Evolutionary conservation across 2,888 invertebrate genomes (phyloP).

Genomic region (Synanthedon formicaeformis): DNA sequence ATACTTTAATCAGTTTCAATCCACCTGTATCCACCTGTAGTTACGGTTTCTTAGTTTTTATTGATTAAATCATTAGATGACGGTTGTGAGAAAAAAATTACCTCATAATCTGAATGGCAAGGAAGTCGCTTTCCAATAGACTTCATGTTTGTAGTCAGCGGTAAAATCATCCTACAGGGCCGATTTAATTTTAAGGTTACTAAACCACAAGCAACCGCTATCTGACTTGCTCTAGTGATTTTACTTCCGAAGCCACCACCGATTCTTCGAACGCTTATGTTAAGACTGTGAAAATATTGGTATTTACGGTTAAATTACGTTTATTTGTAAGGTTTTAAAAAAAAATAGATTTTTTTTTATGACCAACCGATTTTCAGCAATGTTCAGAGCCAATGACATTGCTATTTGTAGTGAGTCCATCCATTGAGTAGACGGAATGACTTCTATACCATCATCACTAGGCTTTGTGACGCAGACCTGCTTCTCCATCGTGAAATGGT

Average conservation of each 20-base stretch:
- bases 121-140: conserved; percentile 62
- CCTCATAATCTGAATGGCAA: conserved; percentile 52
- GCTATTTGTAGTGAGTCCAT: conserved; percentile 68
- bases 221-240: conserved; percentile 65
- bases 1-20: too few relatives aligned
- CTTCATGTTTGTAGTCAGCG: conserved; percentile 70
- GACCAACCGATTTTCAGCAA: conserved; percentile 70
- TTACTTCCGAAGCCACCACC: conserved; percentile 85
- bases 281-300: conserved; percentile 63
- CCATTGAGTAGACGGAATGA: conserved; percentile 72
- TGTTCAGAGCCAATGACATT: conserved; percentile 62
- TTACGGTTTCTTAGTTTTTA: neutral
- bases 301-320: neutral
- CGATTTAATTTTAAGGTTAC: conserved; percentile 69
- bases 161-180: conserved; percentile 73
- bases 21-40: too few relatives aligned
- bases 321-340: neutral
- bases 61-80: too few relatives aligned
- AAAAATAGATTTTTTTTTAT: neutral
- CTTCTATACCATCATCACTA: conserved; percentile 75
- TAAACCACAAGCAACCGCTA: conserved; percentile 74
- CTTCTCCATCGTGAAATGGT: conserved; percentile 80
- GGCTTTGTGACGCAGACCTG: conserved; percentile 74
- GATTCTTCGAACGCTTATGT: conserved; percentile 75
- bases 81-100: conserved; percentile 3